These are phyloP conservation scores for Noctua fimbriata DNA, from an alignment of 2,888 invertebrate species.

Conservation along the genomic window DNA sequence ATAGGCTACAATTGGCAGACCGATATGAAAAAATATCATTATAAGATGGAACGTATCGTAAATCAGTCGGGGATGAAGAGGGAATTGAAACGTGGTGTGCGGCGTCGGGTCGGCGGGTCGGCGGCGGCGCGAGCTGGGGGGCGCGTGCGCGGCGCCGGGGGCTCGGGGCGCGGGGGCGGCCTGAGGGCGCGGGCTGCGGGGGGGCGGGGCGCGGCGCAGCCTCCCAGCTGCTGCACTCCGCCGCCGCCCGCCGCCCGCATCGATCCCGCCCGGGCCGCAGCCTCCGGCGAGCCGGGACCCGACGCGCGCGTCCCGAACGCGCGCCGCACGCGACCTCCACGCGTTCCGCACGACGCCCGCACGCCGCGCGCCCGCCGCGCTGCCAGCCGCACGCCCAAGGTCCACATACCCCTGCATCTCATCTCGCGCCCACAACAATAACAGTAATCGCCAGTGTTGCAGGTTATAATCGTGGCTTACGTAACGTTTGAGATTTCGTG, in stretches of 20 bases:
- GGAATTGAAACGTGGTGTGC: conserved; percentile 83
- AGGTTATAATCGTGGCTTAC: conserved; percentile 84
- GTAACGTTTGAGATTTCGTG: conserved; percentile 82
- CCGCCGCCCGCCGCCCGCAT: conserved; percentile 89
- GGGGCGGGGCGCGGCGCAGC: conserved; percentile 84
- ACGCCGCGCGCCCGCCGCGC: conserved; percentile 74
- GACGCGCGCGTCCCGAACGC: conserved; percentile 80
- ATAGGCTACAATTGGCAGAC: conserved; percentile 52
- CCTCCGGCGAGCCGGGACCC: conserved; percentile 79
- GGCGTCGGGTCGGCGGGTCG: conserved; percentile 67
- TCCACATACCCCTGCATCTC: conserved; percentile 82
- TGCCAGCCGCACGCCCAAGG: conserved; percentile 75
- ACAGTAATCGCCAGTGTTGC: conserved; percentile 79
- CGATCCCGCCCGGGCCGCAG: conserved; percentile 87
- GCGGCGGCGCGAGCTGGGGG: conserved; percentile 70
- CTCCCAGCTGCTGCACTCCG: conserved; percentile 88
- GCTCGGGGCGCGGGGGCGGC: conserved; percentile 61
- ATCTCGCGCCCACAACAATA: conserved; percentile 79
- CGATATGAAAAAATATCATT: conserved; percentile 69
- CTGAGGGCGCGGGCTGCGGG: conserved; percentile 64
- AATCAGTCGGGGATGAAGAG: conserved; percentile 84
- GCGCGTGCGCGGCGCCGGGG: conserved; percentile 65
- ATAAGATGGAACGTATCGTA: conserved; percentile 77
- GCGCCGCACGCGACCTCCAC: conserved; percentile 79
- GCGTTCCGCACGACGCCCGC: conserved; percentile 77